phyloP scores from a whole-genome alignment of 2,888 invertebrate species.

The Euproctis similis region DNA sequence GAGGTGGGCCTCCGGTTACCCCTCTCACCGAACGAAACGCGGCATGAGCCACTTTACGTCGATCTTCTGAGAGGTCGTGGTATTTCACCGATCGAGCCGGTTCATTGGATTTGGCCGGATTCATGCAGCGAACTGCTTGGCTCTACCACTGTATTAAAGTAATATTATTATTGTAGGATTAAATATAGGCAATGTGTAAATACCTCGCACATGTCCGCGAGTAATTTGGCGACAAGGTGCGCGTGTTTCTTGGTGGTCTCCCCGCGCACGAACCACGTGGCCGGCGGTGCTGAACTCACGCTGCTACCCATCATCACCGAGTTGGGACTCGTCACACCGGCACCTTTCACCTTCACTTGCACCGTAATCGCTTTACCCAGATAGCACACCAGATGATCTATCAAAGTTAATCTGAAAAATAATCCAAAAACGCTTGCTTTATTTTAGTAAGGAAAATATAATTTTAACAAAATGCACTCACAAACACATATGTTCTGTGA shows the following conservation, averaged over 20 bases:
- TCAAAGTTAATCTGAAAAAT: constrained; percentile 80
- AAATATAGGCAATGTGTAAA: too few species aligned
- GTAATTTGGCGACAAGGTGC: constrained; percentile 88
- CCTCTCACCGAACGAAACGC: too few species aligned
- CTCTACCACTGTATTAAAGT: too few species aligned
- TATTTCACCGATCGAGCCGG: too few species aligned
- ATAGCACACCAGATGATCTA: constrained; percentile 93
- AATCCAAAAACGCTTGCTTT: neutral
- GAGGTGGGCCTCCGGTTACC: too few species aligned
- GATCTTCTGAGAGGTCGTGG: too few species aligned
- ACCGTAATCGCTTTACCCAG: constrained; percentile 93
- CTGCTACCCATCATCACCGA: constrained; percentile 75
- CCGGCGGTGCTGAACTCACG: constrained; percentile 44
- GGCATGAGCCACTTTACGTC: too few species aligned
- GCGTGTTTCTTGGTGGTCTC: constrained; percentile 89
- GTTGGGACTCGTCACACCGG: constrained; percentile 40
- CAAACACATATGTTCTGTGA: too few species aligned
- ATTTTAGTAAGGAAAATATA: too few species aligned
- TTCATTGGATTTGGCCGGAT: too few species aligned
- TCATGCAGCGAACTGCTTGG: too few species aligned
- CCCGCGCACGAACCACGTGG: constrained; percentile 92
- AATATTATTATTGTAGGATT: neutral
- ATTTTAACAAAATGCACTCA: too few species aligned
- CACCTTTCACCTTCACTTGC: constrained; percentile 84
- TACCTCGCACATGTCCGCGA: constrained; percentile 95